Conservation (phyloP, 2,113 vertebrate genomes). For the Opisthocomus hoazin region DNA sequence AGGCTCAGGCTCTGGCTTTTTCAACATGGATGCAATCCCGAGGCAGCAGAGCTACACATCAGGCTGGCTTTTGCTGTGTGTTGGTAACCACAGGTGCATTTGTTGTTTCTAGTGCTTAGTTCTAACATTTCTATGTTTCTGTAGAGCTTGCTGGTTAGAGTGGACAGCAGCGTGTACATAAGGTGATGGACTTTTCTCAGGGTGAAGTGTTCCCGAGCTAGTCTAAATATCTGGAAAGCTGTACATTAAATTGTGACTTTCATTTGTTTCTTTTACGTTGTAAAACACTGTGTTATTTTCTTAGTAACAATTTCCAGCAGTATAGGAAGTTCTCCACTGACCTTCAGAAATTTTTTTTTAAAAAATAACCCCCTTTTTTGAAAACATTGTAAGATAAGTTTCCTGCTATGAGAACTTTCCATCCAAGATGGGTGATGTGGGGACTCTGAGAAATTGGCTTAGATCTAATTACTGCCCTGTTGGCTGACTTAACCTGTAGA, state of each 20-base stretch:
- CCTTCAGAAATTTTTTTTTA: not conserved
- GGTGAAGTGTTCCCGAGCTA: not conserved
- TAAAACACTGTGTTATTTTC: not conserved
- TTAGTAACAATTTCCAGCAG: not conserved
- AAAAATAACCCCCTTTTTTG: not conserved
- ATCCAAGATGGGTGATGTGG: not conserved
- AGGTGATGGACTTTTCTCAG: not conserved
- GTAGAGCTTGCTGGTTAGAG: not conserved
- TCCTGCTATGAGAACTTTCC: not conserved
- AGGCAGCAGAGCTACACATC: not conserved
- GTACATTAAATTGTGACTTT: not conserved
- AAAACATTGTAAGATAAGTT: not conserved
- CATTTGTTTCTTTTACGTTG: not conserved
- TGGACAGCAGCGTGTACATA: not conserved
- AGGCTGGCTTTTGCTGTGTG: not conserved
- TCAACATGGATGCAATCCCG: not conserved
- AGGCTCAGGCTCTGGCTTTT: not conserved
- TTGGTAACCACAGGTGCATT: not conserved
- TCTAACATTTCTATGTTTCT: fast-evolving
- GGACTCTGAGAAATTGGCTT: not conserved
- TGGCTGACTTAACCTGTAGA: not conserved
- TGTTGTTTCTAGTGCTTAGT: not conserved
- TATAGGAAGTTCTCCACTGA: not conserved
- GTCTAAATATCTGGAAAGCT: not conserved
- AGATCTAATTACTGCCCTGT: not conserved